Evolutionary conservation across 2,113 vertebrate genomes (phyloP).

Genomic region (Peucedramus taeniatus): DNA sequence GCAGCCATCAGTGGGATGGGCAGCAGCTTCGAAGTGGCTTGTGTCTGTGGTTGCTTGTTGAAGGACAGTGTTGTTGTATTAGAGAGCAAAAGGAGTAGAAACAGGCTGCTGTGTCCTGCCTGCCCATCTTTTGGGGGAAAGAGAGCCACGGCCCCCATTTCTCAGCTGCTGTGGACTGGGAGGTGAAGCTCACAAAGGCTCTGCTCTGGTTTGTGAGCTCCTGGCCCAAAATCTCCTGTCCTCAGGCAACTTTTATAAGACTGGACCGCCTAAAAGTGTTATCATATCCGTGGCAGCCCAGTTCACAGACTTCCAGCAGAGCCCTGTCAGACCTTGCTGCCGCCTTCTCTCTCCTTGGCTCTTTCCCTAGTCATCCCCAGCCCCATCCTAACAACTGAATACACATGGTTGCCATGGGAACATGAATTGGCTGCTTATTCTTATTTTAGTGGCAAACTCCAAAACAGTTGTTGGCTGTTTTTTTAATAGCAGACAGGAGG

Average conservation of each 20-base stretch:
- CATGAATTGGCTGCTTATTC: background rate
- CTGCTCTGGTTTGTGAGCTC: background rate
- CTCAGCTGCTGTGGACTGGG: background rate
- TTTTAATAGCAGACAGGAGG: background rate
- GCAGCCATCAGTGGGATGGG: background rate
- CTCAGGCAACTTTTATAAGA: background rate
- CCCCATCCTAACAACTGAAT: background rate
- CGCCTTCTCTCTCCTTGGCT: background rate
- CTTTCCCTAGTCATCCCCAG: background rate
- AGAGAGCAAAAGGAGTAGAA: background rate
- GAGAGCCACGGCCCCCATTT: background rate
- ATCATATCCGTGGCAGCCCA: accelerated
- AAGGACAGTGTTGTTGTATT: background rate
- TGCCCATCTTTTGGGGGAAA: background rate
- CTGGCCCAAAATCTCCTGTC: background rate
- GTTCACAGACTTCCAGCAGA: background rate
- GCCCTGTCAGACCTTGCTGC: accelerated
- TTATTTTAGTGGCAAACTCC: background rate
- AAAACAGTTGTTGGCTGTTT: background rate
- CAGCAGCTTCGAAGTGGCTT: background rate
- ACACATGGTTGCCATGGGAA: background rate
- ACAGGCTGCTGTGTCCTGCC: background rate
- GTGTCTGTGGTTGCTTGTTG: background rate
- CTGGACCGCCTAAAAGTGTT: background rate
- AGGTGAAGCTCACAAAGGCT: background rate